Percentiles rank a stretch among this genome's conserved stretches.
These are phyloP conservation scores for Brachionus koreanus DNA, from an alignment of 1,140 invertebrate species.

Conservation along the genomic window DNA sequence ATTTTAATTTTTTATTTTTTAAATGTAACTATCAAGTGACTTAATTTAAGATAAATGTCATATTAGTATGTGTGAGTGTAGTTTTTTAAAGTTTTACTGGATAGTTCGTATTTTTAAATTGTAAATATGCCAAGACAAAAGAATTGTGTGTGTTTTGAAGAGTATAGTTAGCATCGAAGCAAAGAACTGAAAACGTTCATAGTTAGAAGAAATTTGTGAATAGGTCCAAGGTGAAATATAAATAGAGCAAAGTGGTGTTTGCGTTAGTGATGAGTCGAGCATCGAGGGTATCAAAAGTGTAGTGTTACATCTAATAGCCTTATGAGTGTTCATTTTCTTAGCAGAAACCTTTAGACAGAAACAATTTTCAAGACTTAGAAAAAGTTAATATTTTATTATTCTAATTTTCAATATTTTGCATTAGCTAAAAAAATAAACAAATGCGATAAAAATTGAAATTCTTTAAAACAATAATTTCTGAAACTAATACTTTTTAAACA, in stretches of 20 bases:
- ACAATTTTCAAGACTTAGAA: constrained; percentile 11
- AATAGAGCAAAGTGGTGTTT: not conserved
- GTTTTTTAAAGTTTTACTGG: too few species aligned
- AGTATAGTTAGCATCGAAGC: too few species aligned
- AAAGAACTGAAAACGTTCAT: too few species aligned
- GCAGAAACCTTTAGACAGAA: not conserved
- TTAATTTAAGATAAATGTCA: too few species aligned
- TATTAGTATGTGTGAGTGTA: too few species aligned
- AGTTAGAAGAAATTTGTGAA: too few species aligned
- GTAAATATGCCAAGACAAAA: too few species aligned
- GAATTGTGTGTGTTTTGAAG: too few species aligned
- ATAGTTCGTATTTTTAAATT: too few species aligned
- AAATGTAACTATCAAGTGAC: too few species aligned
- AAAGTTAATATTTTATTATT: constrained; percentile 19
- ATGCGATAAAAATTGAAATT: constrained; percentile 1
- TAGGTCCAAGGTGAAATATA: not conserved
- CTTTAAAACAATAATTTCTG: constrained; percentile 34
- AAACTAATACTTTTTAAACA: constrained; percentile 39
- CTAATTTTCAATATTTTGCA: constrained; percentile 22
- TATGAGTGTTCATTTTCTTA: not conserved
- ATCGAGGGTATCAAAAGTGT: not conserved
- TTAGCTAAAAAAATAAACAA: constrained; percentile 29
- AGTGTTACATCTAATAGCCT: constrained; percentile 1
- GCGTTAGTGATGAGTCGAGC: not conserved
- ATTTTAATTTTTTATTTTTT: too few species aligned